Evolutionary conservation across 2,888 invertebrate species (phyloP).

Genomic region (Ischnus inquisitorius): DNA sequence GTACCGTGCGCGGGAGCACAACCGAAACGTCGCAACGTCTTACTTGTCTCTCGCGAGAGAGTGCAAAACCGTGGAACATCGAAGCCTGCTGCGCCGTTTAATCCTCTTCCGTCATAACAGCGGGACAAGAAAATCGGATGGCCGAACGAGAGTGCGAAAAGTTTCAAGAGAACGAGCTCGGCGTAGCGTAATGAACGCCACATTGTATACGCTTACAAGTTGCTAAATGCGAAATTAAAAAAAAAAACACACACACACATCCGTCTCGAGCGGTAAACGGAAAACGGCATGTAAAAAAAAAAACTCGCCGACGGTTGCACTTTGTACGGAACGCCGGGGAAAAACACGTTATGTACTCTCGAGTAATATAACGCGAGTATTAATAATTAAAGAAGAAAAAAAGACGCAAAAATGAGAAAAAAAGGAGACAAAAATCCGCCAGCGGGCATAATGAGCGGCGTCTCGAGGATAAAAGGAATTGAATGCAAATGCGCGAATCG

Average conservation of each 20-base stretch:
- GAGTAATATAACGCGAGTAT: background rate
- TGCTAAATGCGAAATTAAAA: background rate
- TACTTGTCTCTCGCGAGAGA: background rate
- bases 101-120: slow-evolving; percentile 46
- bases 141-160: slow-evolving; percentile 20
- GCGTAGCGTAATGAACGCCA: background rate
- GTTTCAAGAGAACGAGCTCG: background rate
- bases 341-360: slow-evolving; percentile 1
- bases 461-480: background rate
- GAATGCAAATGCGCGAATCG: background rate
- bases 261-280: background rate
- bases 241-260: background rate
- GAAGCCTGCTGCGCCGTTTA: slow-evolving; percentile 31
- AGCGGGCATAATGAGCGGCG: background rate
- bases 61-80: slow-evolving; percentile 22
- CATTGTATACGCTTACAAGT: slow-evolving; percentile 4
- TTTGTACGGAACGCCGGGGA: slow-evolving; percentile 45
- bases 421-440: background rate
- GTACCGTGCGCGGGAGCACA: too few relatives aligned
- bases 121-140: slow-evolving; percentile 38
- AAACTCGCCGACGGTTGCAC: slow-evolving; percentile 49
- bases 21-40: too few relatives aligned
- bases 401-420: background rate
- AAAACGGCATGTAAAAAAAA: slow-evolving; percentile 34
- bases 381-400: background rate